phyloP scores from a whole-genome alignment of 2,888 invertebrate genomes.

The Candidula unifasciata region DNA sequence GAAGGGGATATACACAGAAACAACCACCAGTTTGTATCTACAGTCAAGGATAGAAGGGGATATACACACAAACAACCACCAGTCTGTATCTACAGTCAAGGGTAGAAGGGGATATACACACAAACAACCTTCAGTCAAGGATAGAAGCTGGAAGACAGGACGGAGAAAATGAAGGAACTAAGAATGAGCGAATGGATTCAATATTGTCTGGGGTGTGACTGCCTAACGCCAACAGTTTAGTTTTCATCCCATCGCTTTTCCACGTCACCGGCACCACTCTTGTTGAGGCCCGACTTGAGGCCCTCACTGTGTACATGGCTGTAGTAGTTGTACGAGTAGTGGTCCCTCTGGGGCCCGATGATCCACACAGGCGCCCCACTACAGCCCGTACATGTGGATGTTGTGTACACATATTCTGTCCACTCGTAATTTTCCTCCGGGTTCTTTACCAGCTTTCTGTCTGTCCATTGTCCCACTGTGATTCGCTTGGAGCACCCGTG shows the following conservation, averaged over 20 bases:
- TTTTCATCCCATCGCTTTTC: constrained; percentile 25
- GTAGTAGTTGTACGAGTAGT: constrained; percentile 19
- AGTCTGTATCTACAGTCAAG: too few relatives aligned
- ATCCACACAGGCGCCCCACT: constrained; percentile 34
- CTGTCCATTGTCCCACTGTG: constrained; percentile 18
- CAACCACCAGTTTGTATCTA: too few relatives aligned
- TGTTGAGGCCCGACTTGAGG: not conserved
- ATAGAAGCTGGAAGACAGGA: too few relatives aligned
- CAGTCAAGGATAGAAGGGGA: too few relatives aligned
- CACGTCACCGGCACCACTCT: constrained; percentile 28
- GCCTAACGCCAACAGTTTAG: too few relatives aligned
- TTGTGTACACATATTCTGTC: constrained; percentile 21
- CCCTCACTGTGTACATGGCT: constrained; percentile 31
- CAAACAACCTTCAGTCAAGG: too few relatives aligned
- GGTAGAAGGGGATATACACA: too few relatives aligned
- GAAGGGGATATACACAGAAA: too few relatives aligned
- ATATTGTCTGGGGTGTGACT: too few relatives aligned
- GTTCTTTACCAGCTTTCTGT: not conserved
- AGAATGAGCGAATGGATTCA: too few relatives aligned
- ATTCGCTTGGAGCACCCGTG: constrained; percentile 10
- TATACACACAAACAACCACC: too few relatives aligned
- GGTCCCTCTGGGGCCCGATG: not conserved
- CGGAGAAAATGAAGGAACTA: too few relatives aligned
- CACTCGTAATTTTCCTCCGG: not conserved
- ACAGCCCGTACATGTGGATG: constrained; percentile 14